Conservation (phyloP, 2,888 invertebrate genomes). For the Coecobrya sp. region DNA sequence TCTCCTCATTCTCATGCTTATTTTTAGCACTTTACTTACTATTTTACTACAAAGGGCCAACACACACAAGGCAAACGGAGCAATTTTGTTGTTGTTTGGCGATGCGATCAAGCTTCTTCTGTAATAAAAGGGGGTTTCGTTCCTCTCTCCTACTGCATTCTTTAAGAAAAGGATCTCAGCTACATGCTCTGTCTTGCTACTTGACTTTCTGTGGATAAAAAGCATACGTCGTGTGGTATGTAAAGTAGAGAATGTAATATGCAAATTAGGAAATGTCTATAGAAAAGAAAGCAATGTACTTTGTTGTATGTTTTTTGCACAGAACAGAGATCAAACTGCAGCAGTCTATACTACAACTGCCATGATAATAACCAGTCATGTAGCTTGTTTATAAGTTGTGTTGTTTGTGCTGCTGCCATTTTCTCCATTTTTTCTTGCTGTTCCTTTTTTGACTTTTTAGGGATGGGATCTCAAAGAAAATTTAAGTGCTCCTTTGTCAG, state of each 20-base stretch:
- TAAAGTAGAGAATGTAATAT: constrained; percentile 21
- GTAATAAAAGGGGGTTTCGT: constrained; percentile 18
- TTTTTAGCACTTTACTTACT: not conserved
- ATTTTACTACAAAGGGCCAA: not conserved
- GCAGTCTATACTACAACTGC: not conserved
- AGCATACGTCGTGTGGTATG: constrained; percentile 7
- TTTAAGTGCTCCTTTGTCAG: constrained; percentile 41
- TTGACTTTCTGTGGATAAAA: not conserved
- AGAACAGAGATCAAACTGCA: constrained; percentile 7
- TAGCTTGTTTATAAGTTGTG: not conserved
- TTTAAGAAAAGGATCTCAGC: not conserved
- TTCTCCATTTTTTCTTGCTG: not conserved
- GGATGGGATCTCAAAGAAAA: constrained; percentile 59
- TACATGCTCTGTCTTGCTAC: not conserved
- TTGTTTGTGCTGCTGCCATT: not conserved
- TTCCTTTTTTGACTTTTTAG: constrained; percentile 10
- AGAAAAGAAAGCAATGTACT: not conserved
- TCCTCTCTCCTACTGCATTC: not conserved
- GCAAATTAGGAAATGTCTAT: constrained; percentile 15
- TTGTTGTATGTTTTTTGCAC: not conserved
- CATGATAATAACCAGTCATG: not conserved
- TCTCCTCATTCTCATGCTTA: not conserved
- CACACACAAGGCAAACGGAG: not conserved
- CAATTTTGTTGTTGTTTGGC: constrained; percentile 17
- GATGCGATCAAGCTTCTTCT: not conserved